Percentiles rank a stretch among this genome's conserved stretches.
Evolutionary conservation across 2,797 vertebrate genomes (phyloP).

Genomic region (Enteromius mattozi): DNA sequence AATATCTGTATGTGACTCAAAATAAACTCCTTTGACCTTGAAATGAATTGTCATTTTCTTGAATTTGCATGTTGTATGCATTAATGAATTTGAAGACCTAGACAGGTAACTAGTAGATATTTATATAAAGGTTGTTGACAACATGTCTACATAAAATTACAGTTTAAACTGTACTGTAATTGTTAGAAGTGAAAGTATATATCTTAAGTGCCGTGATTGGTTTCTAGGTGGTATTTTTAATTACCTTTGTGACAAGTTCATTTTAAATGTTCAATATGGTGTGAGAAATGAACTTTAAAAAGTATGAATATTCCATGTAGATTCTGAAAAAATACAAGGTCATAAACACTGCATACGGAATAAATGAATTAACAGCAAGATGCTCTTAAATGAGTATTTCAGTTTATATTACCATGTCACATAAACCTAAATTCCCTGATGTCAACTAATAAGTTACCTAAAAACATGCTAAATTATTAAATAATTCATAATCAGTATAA

Average conservation of each 20-base stretch:
- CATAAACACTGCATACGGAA: neutral
- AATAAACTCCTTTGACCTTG: slow-evolving; percentile 87
- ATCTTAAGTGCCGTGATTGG: neutral
- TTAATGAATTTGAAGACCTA: slow-evolving; percentile 1
- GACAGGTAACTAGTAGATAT: neutral
- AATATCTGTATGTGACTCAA: slow-evolving; percentile 84
- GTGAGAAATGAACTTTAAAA: neutral
- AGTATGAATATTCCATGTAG: neutral
- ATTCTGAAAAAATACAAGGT: neutral
- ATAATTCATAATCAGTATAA: neutral
- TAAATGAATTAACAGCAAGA: neutral
- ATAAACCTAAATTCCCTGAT: neutral
- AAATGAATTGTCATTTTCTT: slow-evolving; percentile 53
- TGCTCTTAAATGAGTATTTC: neutral
- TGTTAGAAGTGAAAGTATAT: neutral
- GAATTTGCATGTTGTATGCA: neutral
- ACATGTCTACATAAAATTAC: neutral
- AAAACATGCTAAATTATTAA: neutral
- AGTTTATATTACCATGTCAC: neutral
- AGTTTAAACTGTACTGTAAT: too few relatives aligned
- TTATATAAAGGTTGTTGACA: neutral
- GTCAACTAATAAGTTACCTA: neutral
- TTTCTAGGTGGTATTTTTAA: neutral
- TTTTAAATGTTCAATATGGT: neutral
- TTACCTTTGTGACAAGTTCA: neutral